Percentiles rank a stretch among this genome's conserved stretches.
Conservation (phyloP, 2,113 vertebrate genomes). For the Paralichthys olivaceus region DNA sequence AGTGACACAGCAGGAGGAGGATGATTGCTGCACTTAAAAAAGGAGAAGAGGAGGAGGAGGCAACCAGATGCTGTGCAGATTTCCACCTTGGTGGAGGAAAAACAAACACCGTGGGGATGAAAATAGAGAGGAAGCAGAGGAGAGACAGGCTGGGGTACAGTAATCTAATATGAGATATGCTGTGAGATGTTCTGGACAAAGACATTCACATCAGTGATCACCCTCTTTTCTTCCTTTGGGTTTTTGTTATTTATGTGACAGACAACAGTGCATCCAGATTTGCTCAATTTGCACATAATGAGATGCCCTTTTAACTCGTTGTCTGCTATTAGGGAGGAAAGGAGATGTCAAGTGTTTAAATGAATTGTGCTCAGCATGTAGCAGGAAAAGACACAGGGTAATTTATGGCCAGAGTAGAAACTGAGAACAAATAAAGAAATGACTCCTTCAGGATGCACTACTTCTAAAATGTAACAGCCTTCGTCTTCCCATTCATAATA, state of each 20-base stretch:
- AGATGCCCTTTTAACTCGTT: constrained; percentile 34
- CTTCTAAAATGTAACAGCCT: neutral
- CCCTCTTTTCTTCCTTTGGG: constrained; percentile 1
- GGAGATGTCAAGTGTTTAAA: constrained; percentile 39
- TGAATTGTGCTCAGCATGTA: constrained; percentile 25
- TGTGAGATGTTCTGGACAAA: neutral
- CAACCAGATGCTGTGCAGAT: constrained; percentile 21
- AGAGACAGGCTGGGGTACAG: neutral
- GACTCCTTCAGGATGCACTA: neutral
- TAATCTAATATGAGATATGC: neutral
- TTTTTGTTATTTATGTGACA: neutral
- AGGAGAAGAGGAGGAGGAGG: constrained; percentile 19
- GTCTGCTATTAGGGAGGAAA: constrained; percentile 55
- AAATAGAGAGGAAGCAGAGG: constrained; percentile 1
- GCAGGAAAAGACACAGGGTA: constrained; percentile 16
- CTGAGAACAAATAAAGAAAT: neutral
- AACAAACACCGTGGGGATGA: constrained; percentile 30
- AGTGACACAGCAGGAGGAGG: constrained; percentile 53
- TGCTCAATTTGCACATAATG: constrained; percentile 42
- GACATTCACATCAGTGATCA: neutral
- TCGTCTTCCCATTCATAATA: neutral
- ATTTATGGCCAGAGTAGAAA: constrained; percentile 10
- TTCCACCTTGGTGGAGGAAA: constrained; percentile 21
- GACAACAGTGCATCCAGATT: constrained; percentile 7
- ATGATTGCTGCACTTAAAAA: constrained; percentile 34